A percentile compares a stretch with the other conserved stretches of the same genome.
Evolutionary conservation across 2,888 invertebrate genomes (phyloP).

Genomic region (Agapostemon virescens): DNA sequence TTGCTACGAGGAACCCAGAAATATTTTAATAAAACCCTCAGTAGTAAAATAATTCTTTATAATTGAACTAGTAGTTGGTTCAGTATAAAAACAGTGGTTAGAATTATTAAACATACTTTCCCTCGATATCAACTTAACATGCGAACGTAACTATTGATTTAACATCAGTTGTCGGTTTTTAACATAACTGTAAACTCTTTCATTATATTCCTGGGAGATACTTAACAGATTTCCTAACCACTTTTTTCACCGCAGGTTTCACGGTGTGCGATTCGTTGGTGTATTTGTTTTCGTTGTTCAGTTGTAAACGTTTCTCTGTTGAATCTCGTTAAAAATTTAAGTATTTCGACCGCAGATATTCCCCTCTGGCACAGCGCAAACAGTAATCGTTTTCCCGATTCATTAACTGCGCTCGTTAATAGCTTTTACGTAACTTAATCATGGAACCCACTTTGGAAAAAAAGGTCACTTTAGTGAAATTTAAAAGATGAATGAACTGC

Average conservation of each 20-base stretch:
- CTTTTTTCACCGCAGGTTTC: neutral
- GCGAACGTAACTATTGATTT: neutral
- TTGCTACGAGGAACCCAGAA: no score
- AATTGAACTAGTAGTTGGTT: no score
- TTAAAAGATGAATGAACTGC: conserved; percentile 42
- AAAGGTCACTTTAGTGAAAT: conserved; percentile 46
- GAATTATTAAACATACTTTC: neutral
- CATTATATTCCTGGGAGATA: neutral
- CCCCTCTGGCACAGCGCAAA: conserved; percentile 52
- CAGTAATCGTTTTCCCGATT: conserved; percentile 59
- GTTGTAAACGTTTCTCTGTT: conserved; percentile 50
- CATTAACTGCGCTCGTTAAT: conserved; percentile 58
- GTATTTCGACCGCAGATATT: conserved; percentile 66
- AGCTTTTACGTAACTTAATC: conserved; percentile 57
- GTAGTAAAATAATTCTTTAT: no score
- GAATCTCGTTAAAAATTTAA: conserved; percentile 69
- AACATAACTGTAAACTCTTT: neutral
- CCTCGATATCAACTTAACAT: neutral
- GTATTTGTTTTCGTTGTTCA: conserved; percentile 50
- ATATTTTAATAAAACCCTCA: no score
- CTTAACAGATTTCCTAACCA: neutral
- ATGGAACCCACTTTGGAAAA: conserved; percentile 49
- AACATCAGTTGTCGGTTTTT: neutral
- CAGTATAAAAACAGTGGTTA: no score
- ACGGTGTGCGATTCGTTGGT: conserved; percentile 18